phyloP scores from a whole-genome alignment of 1,140 invertebrate genomes.

The Camponotus floridanus region DNA sequence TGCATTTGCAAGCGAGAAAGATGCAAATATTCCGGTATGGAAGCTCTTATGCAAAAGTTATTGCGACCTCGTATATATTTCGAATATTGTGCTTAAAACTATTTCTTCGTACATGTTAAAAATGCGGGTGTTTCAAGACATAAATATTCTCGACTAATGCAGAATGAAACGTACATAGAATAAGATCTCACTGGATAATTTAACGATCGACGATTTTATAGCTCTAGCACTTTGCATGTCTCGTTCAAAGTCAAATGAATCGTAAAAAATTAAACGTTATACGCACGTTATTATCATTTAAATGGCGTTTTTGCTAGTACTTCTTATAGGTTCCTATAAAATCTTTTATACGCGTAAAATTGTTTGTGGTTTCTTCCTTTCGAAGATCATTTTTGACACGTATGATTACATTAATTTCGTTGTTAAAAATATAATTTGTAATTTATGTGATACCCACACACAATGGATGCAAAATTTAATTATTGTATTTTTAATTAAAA shows the following conservation, averaged over 20 bases:
- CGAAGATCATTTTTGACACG: not conserved
- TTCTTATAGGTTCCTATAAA: slow-evolving; percentile 8
- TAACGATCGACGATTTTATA: not conserved
- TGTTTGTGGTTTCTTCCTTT: not conserved
- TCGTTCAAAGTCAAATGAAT: slow-evolving; percentile 37
- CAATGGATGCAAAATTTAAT: not conserved
- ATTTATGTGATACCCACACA: too few species aligned
- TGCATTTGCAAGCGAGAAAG: slow-evolving; percentile 27
- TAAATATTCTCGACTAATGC: not conserved
- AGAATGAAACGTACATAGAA: not conserved
- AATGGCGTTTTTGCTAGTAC: slow-evolving; percentile 9
- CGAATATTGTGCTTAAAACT: not conserved
- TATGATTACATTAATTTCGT: not conserved
- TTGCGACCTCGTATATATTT: slow-evolving; percentile 14
- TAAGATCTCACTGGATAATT: not conserved
- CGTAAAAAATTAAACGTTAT: slow-evolving; percentile 50
- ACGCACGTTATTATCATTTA: slow-evolving; percentile 20
- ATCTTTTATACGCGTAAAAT: slow-evolving; percentile 61
- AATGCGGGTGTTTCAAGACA: not conserved
- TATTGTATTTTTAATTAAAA: too few species aligned
- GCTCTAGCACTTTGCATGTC: not conserved
- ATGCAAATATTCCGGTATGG: slow-evolving; percentile 31
- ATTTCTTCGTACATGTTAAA: not conserved
- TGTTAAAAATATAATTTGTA: slow-evolving; percentile 1
- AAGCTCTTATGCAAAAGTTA: slow-evolving; percentile 23